phyloP scores from a whole-genome alignment of 37 sponge, comb jelly and placozoan species.

The Chondrilla cf. caribensis region DNA sequence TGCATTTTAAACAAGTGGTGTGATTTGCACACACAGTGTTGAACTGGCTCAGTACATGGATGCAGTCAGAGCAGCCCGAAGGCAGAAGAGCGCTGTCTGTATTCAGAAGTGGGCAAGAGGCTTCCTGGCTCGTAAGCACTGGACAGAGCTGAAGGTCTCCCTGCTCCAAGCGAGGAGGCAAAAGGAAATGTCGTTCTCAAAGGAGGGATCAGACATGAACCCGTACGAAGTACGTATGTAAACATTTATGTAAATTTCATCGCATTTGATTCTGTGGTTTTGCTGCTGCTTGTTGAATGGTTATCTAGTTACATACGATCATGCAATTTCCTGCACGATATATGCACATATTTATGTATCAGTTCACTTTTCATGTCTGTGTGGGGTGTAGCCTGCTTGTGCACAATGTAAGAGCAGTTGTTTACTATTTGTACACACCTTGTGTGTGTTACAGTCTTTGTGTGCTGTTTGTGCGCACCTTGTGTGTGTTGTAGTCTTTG shows the following conservation, averaged over 20 bases:
- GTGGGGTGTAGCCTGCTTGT: too few relatives aligned
- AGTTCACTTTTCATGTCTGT: too few relatives aligned
- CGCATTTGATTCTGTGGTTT: background rate
- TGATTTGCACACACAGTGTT: conserved; percentile 28
- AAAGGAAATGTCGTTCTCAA: background rate
- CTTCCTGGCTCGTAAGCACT: conserved; percentile 47
- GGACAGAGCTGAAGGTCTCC: conserved; percentile 67
- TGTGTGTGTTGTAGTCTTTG: too few relatives aligned
- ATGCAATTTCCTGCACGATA: too few relatives aligned
- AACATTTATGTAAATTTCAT: background rate
- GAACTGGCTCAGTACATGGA: conserved; percentile 46
- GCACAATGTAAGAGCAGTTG: too few relatives aligned
- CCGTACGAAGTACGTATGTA: conserved; percentile 14
- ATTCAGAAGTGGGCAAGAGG: conserved; percentile 54
- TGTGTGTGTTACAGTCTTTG: too few relatives aligned
- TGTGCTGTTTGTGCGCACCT: too few relatives aligned
- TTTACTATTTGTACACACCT: too few relatives aligned
- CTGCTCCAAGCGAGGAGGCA: conserved; percentile 13
- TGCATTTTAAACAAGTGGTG: too few relatives aligned
- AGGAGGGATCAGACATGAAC: background rate
- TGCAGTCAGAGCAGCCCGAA: background rate
- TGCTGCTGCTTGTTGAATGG: background rate
- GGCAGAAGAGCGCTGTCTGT: conserved; percentile 32
- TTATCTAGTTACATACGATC: too few relatives aligned
- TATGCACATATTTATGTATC: too few relatives aligned